Evolutionary conservation across 2,888 invertebrate genomes (phyloP), one percentile per base, ranked within the genome.

Genomic region (Aleiodes leptofemur): DNA sequence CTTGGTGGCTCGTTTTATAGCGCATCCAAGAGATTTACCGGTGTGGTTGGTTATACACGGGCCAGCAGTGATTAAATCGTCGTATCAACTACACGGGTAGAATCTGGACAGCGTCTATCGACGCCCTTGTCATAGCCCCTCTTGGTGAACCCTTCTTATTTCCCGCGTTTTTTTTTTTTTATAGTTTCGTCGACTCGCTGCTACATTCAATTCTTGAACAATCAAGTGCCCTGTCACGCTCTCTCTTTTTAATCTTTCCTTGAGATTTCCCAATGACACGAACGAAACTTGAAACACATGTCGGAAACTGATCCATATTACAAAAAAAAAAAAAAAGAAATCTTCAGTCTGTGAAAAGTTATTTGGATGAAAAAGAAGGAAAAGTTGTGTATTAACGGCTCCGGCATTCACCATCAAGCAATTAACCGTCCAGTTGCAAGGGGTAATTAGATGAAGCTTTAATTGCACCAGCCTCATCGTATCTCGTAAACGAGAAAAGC

Each of bases 371-470:
- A 38, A 38, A 38, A 59, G 8, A 14, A 6, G 4, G 3, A 38
- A 14, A 16, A 38, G 43, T 34, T 34, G 13, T 34, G 31, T 61
- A 61, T 61, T 61, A 61, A 61, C 38, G 61, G 43, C 14, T 38
- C 31, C 61, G 61, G 38, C 48, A 64, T 64, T 64, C 14, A 43
- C 64, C 48, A 64, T 64, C 23, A 23, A 16, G 64, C 64, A 64
- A 64, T 64, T 64, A 64, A 64, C 43, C 64, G 48, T 23, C 43
- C 64, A 34, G 64, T 64, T 59, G 83, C 83, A 82, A 83, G 82
- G 80, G 85, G 85, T 89, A 89, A 89, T 89, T 88, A 87, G 85
- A 88, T 86, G 85, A 88, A 86, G 85, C 83, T 82, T 86, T 86
- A 88, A 88, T 88, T 87, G 87, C 84, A 83, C 79, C 80, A 61